Percentiles rank a stretch among this genome's conserved stretches.
Evolutionary conservation across 2,113 vertebrate species (phyloP).

Genomic region (Athene noctua): DNA sequence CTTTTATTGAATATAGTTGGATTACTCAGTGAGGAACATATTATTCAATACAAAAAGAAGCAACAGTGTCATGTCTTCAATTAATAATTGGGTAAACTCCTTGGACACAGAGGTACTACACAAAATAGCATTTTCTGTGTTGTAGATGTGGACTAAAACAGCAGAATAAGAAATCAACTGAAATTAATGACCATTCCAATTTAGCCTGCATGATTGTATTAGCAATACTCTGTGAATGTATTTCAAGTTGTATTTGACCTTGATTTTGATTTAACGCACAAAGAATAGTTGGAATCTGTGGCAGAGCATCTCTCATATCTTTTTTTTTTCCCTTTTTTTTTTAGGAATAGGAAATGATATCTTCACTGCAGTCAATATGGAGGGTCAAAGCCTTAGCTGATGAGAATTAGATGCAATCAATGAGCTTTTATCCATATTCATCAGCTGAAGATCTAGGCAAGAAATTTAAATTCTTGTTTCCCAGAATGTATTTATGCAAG

Average conservation of each 20-base stretch:
- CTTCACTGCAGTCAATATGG: not conserved
- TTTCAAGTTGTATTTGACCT: constrained; percentile 17
- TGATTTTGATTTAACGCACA: constrained; percentile 13
- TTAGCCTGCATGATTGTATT: not conserved
- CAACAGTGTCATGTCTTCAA: not conserved
- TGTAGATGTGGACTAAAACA: not conserved
- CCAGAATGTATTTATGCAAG: constrained; percentile 32
- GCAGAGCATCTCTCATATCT: not conserved
- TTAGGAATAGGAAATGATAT: not conserved
- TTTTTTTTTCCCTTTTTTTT: not conserved
- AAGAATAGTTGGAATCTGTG: not conserved
- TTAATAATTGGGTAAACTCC: not conserved
- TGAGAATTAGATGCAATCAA: constrained; percentile 60
- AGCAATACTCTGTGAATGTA: not conserved
- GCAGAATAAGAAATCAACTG: not conserved
- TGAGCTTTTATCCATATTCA: constrained; percentile 52
- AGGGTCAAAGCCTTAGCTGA: constrained; percentile 36
- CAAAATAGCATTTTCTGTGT: not conserved
- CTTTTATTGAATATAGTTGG: not conserved
- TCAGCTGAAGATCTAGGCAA: constrained; percentile 35
- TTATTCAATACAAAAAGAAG: not conserved
- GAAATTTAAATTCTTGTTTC: constrained; percentile 65
- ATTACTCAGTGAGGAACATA: not conserved
- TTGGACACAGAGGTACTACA: not conserved
- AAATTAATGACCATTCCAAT: not conserved